Percentiles rank a stretch among this genome's conserved stretches.
Conservation (phyloP, 1,140 invertebrate species). For the Drosophila virilis region DNA sequence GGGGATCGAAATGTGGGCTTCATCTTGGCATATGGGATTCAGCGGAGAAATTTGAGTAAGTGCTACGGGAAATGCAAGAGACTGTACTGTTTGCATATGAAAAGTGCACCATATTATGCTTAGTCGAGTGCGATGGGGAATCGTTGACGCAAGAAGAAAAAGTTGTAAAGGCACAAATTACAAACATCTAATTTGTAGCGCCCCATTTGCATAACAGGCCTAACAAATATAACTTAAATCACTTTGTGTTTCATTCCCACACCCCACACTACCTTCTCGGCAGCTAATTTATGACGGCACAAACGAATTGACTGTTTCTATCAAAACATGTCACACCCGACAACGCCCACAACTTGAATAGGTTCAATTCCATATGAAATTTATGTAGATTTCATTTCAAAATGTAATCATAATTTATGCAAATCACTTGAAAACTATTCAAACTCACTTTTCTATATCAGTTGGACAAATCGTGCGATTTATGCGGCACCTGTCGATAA, state of each 20-base stretch:
- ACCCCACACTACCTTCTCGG: neutral
- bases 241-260: neutral
- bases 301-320: constrained; percentile 34
- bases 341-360: constrained; percentile 44
- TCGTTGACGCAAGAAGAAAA: neutral
- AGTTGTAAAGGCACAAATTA: too few species aligned
- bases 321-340: constrained; percentile 56
- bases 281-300: constrained; percentile 39
- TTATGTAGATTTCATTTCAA: constrained; percentile 39
- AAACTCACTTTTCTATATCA: constrained; percentile 64
- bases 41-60: constrained; percentile 23
- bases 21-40: constrained; percentile 13
- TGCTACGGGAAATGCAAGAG: constrained; percentile 6
- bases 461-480: constrained; percentile 45
- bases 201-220: neutral
- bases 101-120: neutral
- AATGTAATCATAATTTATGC: constrained; percentile 67
- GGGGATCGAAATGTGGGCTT: constrained; percentile 60
- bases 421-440: constrained; percentile 72
- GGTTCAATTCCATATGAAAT: constrained; percentile 21
- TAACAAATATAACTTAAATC: neutral
- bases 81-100: neutral
- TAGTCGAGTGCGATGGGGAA: too few species aligned
- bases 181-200: too few species aligned
- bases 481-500: constrained; percentile 43